These are phyloP conservation scores for Megaustenia siamemsis DNA, from an alignment of 2,888 invertebrate genomes.

Conservation along the genomic window DNA sequence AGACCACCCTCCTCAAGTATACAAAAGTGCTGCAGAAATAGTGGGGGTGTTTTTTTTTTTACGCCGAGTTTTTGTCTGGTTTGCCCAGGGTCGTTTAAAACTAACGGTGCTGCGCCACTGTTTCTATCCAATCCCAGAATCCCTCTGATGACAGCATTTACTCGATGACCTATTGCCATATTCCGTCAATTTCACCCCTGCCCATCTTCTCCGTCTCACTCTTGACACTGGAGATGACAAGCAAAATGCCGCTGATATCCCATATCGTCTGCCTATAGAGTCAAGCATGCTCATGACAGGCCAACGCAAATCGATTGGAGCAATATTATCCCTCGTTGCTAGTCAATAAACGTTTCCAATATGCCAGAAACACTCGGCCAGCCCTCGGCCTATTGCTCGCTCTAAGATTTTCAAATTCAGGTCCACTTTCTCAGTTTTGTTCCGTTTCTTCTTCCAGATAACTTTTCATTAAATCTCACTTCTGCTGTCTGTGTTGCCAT, in stretches of 20 bases:
- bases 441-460: slow-evolving; percentile 35
- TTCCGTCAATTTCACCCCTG: not conserved
- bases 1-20: too few relatives aligned
- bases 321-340: slow-evolving; percentile 51
- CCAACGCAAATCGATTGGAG: slow-evolving; percentile 45
- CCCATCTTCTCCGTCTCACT: too few relatives aligned
- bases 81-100: too few relatives aligned
- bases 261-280: slow-evolving; percentile 33
- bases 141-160: too few relatives aligned
- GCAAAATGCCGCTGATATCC: not conserved
- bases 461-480: slow-evolving; percentile 55
- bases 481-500: slow-evolving; percentile 44
- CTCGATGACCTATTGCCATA: not conserved
- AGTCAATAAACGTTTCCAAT: slow-evolving; percentile 52
- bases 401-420: slow-evolving; percentile 20
- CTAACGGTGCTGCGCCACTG: too few relatives aligned
- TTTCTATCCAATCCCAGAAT: too few relatives aligned
- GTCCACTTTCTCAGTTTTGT: slow-evolving; percentile 43
- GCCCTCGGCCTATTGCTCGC: slow-evolving; percentile 26
- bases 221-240: slow-evolving; percentile 13
- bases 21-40: too few relatives aligned
- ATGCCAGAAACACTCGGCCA: slow-evolving; percentile 54
- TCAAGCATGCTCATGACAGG: slow-evolving; percentile 42
- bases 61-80: too few relatives aligned
- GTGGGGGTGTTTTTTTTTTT: too few relatives aligned